These are phyloP conservation scores for Osmerus mordax DNA, from an alignment of 2,113 vertebrate genomes.

Conservation along the genomic window DNA sequence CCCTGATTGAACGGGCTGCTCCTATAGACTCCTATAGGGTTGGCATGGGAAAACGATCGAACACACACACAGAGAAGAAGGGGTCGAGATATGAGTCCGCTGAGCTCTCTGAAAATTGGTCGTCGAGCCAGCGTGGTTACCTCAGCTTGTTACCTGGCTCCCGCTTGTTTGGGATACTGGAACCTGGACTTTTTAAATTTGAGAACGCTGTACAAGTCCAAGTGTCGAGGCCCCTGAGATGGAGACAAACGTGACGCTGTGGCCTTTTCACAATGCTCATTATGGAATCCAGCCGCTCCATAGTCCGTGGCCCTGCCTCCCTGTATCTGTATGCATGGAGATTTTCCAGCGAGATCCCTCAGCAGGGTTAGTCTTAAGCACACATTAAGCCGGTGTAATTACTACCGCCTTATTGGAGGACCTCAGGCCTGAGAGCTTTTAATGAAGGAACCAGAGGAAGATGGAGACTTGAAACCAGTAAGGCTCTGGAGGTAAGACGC, in stretches of 20 bases:
- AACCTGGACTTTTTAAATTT: not conserved
- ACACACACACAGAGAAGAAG: too few species aligned
- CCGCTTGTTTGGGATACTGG: too few species aligned
- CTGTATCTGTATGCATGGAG: not conserved
- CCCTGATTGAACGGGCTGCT: too few species aligned
- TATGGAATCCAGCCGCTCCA: not conserved
- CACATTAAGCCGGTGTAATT: slow-evolving; percentile 12
- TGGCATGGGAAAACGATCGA: too few species aligned
- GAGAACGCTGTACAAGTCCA: not conserved
- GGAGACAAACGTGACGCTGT: not conserved
- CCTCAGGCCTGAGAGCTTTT: slow-evolving; percentile 4
- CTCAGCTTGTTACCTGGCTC: too few species aligned
- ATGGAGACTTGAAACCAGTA: not conserved
- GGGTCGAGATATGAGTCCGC: too few species aligned
- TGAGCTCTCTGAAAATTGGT: too few species aligned
- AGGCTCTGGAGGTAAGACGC: not conserved
- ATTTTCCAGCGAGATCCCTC: not conserved
- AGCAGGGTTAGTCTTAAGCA: slow-evolving; percentile 9
- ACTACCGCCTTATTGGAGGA: slow-evolving; percentile 1
- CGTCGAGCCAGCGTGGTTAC: too few species aligned
- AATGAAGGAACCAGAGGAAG: not conserved
- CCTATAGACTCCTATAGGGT: too few species aligned
- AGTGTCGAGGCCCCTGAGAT: not conserved
- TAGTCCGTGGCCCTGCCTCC: not conserved
- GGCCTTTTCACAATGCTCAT: not conserved